Evolutionary conservation across 2,797 vertebrate genomes (phyloP).

Genomic region (Chloroceryle amazona): DNA sequence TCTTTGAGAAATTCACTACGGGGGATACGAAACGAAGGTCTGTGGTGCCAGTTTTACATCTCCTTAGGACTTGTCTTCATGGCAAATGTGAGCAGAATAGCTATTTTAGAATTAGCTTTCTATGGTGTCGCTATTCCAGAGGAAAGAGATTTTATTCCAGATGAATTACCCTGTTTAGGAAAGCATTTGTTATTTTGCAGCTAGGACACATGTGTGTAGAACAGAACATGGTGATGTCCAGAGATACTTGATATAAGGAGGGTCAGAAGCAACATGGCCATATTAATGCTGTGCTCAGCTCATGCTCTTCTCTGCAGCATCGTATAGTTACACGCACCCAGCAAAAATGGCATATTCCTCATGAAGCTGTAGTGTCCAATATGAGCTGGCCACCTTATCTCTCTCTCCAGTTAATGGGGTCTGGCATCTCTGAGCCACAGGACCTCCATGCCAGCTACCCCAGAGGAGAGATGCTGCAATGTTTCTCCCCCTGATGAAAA

Average conservation of each 20-base stretch:
- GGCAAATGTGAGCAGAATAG: constrained; percentile 65
- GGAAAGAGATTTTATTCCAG: constrained; percentile 31
- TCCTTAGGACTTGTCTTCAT: constrained; percentile 36
- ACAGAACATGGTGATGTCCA: fast-evolving
- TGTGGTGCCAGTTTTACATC: constrained; percentile 58
- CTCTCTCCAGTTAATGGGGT: background rate
- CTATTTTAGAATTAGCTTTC: constrained; percentile 59
- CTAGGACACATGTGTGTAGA: fast-evolving
- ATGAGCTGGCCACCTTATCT: background rate
- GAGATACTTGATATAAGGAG: background rate
- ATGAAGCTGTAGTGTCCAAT: background rate
- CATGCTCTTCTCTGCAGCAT: background rate
- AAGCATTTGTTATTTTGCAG: background rate
- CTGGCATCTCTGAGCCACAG: background rate
- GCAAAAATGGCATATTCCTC: background rate
- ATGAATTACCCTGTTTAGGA: background rate
- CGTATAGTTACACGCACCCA: background rate
- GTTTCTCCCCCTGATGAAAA: background rate
- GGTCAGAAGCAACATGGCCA: background rate
- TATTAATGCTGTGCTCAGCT: background rate
- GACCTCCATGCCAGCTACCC: fast-evolving
- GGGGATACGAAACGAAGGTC: constrained; percentile 21
- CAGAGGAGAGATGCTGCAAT: background rate
- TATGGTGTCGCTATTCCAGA: background rate
- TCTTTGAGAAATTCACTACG: constrained; percentile 58